Percentiles rank a stretch among this genome's conserved stretches.
phyloP scores from a whole-genome alignment of 2,113 vertebrate genomes.

The Agapornis roseicollis region DNA sequence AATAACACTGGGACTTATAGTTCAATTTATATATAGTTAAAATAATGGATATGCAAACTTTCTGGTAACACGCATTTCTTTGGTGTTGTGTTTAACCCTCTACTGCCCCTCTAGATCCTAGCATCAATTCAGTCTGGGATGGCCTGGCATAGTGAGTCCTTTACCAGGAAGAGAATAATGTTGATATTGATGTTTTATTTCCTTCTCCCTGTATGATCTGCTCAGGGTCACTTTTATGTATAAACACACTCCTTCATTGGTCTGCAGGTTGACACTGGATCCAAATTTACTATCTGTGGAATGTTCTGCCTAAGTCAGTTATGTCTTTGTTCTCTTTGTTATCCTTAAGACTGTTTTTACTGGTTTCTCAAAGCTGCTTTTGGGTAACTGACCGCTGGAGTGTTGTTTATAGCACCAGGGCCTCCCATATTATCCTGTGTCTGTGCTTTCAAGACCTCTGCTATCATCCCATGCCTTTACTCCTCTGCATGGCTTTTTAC shows the following conservation, averaged over 20 bases:
- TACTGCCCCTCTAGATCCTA: background rate
- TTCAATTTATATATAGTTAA: background rate
- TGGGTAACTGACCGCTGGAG: background rate
- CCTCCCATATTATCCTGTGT: background rate
- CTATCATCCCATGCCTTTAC: background rate
- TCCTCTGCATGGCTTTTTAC: background rate
- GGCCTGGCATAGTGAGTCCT: background rate
- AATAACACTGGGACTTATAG: background rate
- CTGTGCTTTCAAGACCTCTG: background rate
- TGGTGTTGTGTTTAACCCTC: background rate
- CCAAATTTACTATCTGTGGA: background rate
- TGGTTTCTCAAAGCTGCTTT: background rate
- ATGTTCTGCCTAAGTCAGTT: background rate
- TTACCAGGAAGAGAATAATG: background rate
- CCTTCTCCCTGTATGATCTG: background rate
- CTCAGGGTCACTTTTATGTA: background rate
- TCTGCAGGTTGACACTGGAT: background rate
- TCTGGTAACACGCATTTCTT: background rate
- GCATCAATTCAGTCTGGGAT: background rate
- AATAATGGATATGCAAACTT: background rate
- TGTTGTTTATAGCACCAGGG: rapidly evolving
- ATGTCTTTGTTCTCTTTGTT: background rate
- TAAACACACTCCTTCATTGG: background rate
- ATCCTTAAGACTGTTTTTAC: background rate
- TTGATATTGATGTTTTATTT: background rate